A percentile compares a stretch with the other conserved stretches of the same genome.
These are phyloP conservation scores for Lepeophtheirus salmonis DNA, from an alignment of 1,140 invertebrate genomes.

Conservation along the genomic window DNA sequence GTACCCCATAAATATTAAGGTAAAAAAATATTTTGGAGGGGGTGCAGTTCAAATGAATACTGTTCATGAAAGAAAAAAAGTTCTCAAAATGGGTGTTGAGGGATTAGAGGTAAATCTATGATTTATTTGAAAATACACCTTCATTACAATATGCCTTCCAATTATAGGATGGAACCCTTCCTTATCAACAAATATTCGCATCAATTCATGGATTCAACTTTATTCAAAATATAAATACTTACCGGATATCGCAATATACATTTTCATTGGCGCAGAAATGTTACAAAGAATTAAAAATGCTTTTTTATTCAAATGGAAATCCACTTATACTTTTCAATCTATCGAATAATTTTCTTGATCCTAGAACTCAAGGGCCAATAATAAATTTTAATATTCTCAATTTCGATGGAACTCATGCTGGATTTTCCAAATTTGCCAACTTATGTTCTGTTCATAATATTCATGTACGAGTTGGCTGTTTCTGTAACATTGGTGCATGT, in stretches of 20 bases:
- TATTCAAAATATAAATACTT: constrained; percentile 32
- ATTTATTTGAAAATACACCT: neutral
- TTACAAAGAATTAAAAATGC: constrained; percentile 38
- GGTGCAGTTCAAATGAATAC: constrained; percentile 68
- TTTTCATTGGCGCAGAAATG: constrained; percentile 53
- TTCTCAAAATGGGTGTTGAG: constrained; percentile 41
- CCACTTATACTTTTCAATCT: constrained; percentile 41
- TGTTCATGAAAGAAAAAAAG: constrained; percentile 44
- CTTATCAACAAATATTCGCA: constrained; percentile 64
- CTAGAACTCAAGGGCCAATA: constrained; percentile 51
- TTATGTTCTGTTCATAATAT: constrained; percentile 70
- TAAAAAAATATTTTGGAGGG: constrained; percentile 74
- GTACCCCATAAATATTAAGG: too few species aligned
- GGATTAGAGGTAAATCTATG: constrained; percentile 33
- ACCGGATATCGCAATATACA: constrained; percentile 46
- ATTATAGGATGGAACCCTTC: constrained; percentile 82
- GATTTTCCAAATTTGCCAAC: constrained; percentile 69
- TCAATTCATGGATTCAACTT: constrained; percentile 59
- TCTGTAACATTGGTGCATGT: constrained; percentile 91
- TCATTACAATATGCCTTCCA: neutral
- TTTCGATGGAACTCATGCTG: constrained; percentile 53
- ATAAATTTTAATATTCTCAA: constrained; percentile 72
- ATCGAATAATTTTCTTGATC: constrained; percentile 43
- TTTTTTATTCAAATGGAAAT: constrained; percentile 52
- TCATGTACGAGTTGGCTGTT: constrained; percentile 74